Percentiles rank a stretch among this genome's conserved stretches.
These are phyloP conservation scores for Drosophila elegans DNA, from an alignment of 1,140 invertebrate species.

Conservation along the genomic window DNA sequence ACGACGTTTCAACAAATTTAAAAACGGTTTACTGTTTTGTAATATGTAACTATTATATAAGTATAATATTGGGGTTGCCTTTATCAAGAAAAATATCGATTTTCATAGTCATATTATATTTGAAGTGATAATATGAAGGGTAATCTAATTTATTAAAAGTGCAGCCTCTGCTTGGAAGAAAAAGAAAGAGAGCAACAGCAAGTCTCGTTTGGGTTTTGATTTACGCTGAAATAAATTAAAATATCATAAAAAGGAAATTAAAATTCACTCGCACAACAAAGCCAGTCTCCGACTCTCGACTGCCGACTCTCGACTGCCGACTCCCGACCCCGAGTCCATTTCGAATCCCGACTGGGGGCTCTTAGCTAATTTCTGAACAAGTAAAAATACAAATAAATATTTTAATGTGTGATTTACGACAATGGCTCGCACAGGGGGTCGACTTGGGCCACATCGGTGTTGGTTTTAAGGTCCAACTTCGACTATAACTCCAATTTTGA, in stretches of 20 bases:
- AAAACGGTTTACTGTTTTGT: too few relatives aligned
- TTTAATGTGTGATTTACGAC: conserved; percentile 85
- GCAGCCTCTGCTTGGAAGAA: conserved; percentile 53
- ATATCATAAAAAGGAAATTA: conserved; percentile 85
- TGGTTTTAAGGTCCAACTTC: conserved; percentile 3
- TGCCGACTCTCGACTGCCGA: not conserved
- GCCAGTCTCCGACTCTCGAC: conserved; percentile 28
- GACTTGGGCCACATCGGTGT: conserved; percentile 23
- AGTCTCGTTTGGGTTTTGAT: conserved; percentile 80
- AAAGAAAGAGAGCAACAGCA: conserved; percentile 33
- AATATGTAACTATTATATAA: too few relatives aligned
- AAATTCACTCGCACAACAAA: conserved; percentile 83
- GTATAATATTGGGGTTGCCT: too few relatives aligned
- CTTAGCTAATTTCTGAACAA: conserved; percentile 85
- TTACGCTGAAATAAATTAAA: conserved; percentile 85
- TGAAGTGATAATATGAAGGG: conserved; percentile 33
- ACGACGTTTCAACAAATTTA: too few relatives aligned
- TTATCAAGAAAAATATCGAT: too few relatives aligned
- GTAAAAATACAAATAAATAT: conserved; percentile 85
- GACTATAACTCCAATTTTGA: conserved; percentile 16
- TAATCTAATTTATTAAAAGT: conserved; percentile 84
- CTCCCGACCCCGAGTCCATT: conserved; percentile 20
- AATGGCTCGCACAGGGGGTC: conserved; percentile 82
- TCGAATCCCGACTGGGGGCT: conserved; percentile 51
- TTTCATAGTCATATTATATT: conserved; percentile 1